Conservation (phyloP, 2,113 vertebrate species). For the Gadus macrocephalus region DNA sequence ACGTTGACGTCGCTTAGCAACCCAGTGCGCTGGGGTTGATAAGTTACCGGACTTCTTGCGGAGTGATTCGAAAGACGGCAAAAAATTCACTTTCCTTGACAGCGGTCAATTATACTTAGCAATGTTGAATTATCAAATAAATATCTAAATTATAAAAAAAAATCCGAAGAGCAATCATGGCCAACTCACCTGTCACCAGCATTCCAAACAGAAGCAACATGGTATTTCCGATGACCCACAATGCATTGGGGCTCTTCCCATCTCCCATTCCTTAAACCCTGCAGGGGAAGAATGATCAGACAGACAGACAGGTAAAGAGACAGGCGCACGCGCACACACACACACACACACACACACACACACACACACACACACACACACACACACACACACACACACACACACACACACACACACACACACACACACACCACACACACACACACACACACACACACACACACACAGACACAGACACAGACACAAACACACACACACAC, state of each 20-base stretch:
- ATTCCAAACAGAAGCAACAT: slow-evolving; percentile 35
- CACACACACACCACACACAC: not conserved
- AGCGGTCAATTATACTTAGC: too few relatives aligned
- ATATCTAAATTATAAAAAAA: too few relatives aligned
- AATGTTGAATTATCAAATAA: too few relatives aligned
- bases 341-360: not conserved
- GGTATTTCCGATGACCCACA: not conserved
- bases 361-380: not conserved
- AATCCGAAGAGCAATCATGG: too few relatives aligned
- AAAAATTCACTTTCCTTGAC: too few relatives aligned
- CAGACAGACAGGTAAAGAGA: not conserved
- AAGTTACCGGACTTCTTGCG: too few relatives aligned
- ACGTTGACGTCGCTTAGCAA: too few relatives aligned
- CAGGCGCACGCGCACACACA: not conserved
- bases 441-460: too few relatives aligned
- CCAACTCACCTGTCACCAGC: slow-evolving; percentile 32
- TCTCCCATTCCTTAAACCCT: slow-evolving; percentile 30
- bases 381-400: not conserved
- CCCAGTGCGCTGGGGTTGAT: too few relatives aligned
- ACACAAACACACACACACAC: too few relatives aligned
- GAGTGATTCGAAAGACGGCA: too few relatives aligned
- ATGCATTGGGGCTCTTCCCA: slow-evolving; percentile 11
- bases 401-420: not conserved
- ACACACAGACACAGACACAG: too few relatives aligned
- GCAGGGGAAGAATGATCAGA: slow-evolving; percentile 3